Evolutionary conservation across 2,888 invertebrate species (phyloP), one percentile per base, ranked within the genome.

Genomic region (Ennomos erosarius): DNA sequence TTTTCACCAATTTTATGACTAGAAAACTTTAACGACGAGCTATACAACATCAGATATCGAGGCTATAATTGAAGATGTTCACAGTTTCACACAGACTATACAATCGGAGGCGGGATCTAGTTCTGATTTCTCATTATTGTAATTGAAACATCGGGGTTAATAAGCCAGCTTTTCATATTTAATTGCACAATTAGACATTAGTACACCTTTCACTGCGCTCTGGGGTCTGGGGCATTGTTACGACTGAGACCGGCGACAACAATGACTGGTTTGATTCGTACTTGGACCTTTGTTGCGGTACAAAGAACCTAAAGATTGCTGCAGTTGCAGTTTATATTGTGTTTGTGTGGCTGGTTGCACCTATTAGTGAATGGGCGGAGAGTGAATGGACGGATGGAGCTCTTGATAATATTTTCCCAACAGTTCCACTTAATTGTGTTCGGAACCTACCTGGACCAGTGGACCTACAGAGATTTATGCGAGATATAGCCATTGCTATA

Each of bases 61-160:
- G 64, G 59, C 59, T 48, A 46, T 67, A 72, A 74, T 74, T 72
- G 73, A 70, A 70, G 68, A 71, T 57, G 64, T 78, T 81, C 80
- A 73, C 79, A 76, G 63, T 54, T 61, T 68, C 68, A 65, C 65
- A 65, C 74, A 76, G 71, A 69, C 70, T 57, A 71, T 58, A 75
- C 75, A 75, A 76, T 75, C 59, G 69, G 68, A 67, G 71, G 69
- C 69, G 72, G 69, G 68, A 70, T 71, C 72, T 67, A 69, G 75
- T 70, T 74, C 73, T 71, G 75, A 78, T 77, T 82, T 82, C 78
- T 72, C 82, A 83, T 78, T 79, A 77, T 71, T 76, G 74, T 79
- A 81, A 81, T 81, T 79, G 76, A 76, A 77, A 74, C 77, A 83
- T 79, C 74, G 78, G 72, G 84, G 82, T 81, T 84, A 84, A 79